Percentiles rank a stretch among this genome's conserved stretches.
phyloP scores from a whole-genome alignment of 2,113 vertebrate species.

The Gyps fulvus region DNA sequence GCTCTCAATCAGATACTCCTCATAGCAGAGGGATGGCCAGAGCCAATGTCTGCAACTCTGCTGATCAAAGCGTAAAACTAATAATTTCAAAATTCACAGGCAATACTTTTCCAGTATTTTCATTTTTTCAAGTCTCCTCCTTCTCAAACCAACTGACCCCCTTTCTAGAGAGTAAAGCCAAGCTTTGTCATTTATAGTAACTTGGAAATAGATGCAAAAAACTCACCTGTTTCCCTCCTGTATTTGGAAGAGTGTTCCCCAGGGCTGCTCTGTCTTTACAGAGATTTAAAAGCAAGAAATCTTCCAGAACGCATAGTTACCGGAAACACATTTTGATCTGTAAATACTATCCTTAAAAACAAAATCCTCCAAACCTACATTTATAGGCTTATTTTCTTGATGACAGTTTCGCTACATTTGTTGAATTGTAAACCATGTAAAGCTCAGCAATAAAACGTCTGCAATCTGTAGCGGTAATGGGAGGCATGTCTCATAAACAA shows the following conservation, averaged over 20 bases:
- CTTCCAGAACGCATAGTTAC: neutral
- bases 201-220: neutral
- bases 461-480: conserved; percentile 81
- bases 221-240: neutral
- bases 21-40: neutral
- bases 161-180: neutral
- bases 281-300: neutral
- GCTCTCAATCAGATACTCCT: neutral
- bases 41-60: neutral
- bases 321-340: conserved; percentile 52
- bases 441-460: conserved; percentile 79
- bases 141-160: neutral
- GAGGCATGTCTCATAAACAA: conserved; percentile 81
- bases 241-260: neutral
- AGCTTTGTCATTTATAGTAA: neutral
- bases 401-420: conserved; percentile 79
- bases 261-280: neutral
- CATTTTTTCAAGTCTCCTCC: neutral
- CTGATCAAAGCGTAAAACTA: neutral
- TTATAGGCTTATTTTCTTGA: conserved; percentile 69
- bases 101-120: neutral
- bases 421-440: conserved; percentile 78
- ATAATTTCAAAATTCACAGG: neutral
- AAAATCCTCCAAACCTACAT: neutral
- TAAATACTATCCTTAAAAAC: conserved; percentile 45